Base-by-base conservation (phyloP, 2,888 invertebrate species). In the Trachelus troglodyta region DNA sequence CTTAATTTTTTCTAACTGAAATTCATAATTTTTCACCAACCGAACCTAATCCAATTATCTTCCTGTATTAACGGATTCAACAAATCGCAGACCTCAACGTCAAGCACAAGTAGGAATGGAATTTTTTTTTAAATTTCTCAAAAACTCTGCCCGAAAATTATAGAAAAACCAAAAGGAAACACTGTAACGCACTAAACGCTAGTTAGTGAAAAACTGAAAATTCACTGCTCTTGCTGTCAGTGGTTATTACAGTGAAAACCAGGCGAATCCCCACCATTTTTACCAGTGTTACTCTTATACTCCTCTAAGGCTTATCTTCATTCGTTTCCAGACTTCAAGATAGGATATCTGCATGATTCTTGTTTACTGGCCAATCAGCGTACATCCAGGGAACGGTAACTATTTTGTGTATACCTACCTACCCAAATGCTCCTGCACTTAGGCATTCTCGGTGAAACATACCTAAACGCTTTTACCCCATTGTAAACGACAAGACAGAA, bases 191-290 rank as follows among this genome's bases (percentile, higher is more conserved):
- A 68, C 80, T 79, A 80, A 81, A 79, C 78, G 79, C 78, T 73
- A 74, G 82, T 83, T 76, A 79, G 76, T 76, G 79, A 82, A 81
- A 81, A 83, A 84, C 80, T 79, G 78, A 75, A 81, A 80, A 82
- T 82, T 76, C 79, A 31, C 69, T 68, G 40, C 69, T 68, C 69
- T 69, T 73, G 73, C 75, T 33, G 79, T 73, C 77, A 74, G 75
- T 80, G 74, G 82, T 83, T 84, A 84, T 86, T 85, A 81, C 82
- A 86, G 78, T 6, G 56, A 56, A 56, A 56, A 56, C 79, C 75
- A 74, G 75, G 71, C 71, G 75, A 78, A 74, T 35, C 40, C 56
- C 77, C 77, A 77, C 77, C 74, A 34, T 71, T 35, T 37, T 73
- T 37, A 76, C 31, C 37, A 56, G 40, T 56, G 37, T 68, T 30